Base-by-base conservation (phyloP, 2,113 vertebrate genomes). In the Archilochus colubris region DNA sequence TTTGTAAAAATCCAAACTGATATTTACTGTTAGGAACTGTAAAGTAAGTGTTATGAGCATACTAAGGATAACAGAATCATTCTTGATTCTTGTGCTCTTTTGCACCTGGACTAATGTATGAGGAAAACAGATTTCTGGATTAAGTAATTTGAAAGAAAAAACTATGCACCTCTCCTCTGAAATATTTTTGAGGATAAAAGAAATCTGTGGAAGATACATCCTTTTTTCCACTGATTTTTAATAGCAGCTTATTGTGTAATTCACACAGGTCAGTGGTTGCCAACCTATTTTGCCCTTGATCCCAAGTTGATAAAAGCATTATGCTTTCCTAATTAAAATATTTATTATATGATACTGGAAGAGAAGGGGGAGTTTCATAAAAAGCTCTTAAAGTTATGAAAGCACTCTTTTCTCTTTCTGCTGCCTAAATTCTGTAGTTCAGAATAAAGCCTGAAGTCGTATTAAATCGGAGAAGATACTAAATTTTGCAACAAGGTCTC, bases 1-100 rank as follows among this genome's bases (percentile, higher is more conserved):
- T 91, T 92, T 79, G 68, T 63, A 38, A 83, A 93, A 82, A 31
- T 82, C 24, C 74, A 55, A 64, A 20, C 23, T 50, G 15, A 12
- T 67, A 44, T 80, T 93, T 74, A 74, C 72, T 81, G 20, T 69
- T 72, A 83, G 69, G 57, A 88, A 44, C n/a, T 89, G 46, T 33
- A 62, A 70, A 74, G 68, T 68, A 80, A 89, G 43, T 78, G 27
- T 86, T 81, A 54, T 20, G 53, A 72, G 22, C 44, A 40, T 13
- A 12, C 2, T 4, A 69, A 44, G 19, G 57, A 36, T n/a, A 92
- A 68, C 18, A 81, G 72, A 77, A 38, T 89, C 38, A 31, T 40
- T 40, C 40, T 40, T 40, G 40, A 40, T 27, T 79, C 6, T 79
- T 59, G 6, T 69, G 58, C 27, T 19, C 10, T 79, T 82, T 19